A percentile compares a stretch with the other conserved stretches of the same genome.
phyloP scores from a whole-genome alignment of 2,888 invertebrate species.

The Caenorhabditis japonica region DNA sequence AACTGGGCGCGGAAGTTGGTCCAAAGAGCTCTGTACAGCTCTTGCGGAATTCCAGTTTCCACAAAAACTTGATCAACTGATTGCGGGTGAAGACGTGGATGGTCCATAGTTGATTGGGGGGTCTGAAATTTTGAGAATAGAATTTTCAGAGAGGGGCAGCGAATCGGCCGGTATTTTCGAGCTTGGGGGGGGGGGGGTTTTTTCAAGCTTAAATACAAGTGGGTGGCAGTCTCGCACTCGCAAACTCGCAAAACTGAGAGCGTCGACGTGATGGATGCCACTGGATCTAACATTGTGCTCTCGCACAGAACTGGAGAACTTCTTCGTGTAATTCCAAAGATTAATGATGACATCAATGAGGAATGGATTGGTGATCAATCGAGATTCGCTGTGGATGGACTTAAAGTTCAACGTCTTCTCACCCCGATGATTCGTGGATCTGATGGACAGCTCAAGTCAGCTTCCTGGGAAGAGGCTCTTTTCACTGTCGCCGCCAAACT shows the following conservation, averaged over 20 bases:
- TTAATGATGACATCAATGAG: constrained; percentile 98
- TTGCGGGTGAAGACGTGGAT: constrained; percentile 36
- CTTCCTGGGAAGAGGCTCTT: constrained; percentile 96
- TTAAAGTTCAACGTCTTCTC: constrained; percentile 93
- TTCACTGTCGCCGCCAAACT: constrained; percentile 83
- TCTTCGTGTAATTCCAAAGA: constrained; percentile 91
- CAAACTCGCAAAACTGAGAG: constrained; percentile 92
- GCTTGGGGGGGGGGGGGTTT: too few relatives aligned
- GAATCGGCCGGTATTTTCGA: too few relatives aligned
- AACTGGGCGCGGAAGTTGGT: constrained; percentile 36
- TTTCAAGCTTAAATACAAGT: too few relatives aligned
- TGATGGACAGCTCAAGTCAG: constrained; percentile 79
- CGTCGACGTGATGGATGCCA: constrained; percentile 94
- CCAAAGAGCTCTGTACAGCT: constrained; percentile 48
- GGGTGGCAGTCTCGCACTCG: too few relatives aligned
- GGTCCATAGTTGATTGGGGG: constrained; percentile 20
- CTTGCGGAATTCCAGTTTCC: constrained; percentile 37
- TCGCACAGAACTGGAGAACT: constrained; percentile 97
- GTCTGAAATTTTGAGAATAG: constrained; percentile 7
- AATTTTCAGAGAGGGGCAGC: neutral
- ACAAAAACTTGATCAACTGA: constrained; percentile 24
- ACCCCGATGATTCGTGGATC: constrained; percentile 88
- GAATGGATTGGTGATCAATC: constrained; percentile 99
- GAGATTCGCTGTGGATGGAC: constrained; percentile 94
- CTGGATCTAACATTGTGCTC: constrained; percentile 97